Conservation (phyloP, 2,113 vertebrate species). For the Gopherus evgoodei region DNA sequence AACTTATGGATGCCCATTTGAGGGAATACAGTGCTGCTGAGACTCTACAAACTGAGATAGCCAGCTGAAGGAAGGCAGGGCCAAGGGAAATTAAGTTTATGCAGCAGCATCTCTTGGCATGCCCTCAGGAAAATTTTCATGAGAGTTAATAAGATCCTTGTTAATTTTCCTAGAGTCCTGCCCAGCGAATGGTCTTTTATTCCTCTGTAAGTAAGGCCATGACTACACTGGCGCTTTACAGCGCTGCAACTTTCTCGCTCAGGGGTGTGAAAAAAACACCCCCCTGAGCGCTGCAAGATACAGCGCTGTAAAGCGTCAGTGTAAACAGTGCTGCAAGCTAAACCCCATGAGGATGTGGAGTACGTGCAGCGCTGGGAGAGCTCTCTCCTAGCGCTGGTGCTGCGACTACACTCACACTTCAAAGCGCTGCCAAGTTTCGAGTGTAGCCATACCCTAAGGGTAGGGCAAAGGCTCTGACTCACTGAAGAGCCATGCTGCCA, state of each 20-base stretch:
- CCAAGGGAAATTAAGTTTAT: background rate
- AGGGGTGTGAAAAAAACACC: too few species aligned
- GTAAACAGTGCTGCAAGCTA: too few species aligned
- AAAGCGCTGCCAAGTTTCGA: too few species aligned
- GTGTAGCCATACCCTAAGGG: too few species aligned
- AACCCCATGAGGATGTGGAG: too few species aligned
- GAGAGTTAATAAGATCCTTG: conserved; percentile 24
- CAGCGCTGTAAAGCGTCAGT: too few species aligned
- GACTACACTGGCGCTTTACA: too few species aligned
- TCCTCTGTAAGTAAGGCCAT: background rate
- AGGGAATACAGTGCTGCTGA: background rate
- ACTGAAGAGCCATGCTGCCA: background rate
- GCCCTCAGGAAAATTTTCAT: conserved; percentile 17
- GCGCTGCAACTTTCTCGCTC: too few species aligned
- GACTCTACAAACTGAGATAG: background rate
- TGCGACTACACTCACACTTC: too few species aligned
- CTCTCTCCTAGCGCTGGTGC: too few species aligned
- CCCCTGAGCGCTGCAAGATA: too few species aligned
- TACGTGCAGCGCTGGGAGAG: too few species aligned
- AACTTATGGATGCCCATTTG: background rate
- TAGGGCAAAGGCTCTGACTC: background rate
- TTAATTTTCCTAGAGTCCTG: conserved; percentile 12
- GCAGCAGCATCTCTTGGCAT: background rate
- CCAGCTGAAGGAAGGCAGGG: background rate
- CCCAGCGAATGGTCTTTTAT: background rate